Base-by-base conservation (phyloP, 2,888 invertebrate genomes). In the Meteorus cinctellus region DNA sequence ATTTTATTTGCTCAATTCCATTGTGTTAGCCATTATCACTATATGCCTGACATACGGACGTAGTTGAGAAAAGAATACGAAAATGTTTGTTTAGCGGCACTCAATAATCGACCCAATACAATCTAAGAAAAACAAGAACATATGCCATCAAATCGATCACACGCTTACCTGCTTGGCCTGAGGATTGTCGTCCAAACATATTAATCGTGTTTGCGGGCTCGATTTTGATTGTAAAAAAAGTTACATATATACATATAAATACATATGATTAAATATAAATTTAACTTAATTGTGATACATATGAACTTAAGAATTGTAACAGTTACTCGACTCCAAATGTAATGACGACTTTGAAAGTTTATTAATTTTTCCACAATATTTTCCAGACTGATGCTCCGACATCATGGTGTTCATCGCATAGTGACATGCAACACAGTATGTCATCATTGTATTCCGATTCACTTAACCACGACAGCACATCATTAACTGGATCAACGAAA, bases 381-480 rank as follows among this genome's bases (percentile, higher is more conserved):
- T 87, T 86, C 72, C 84, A 86, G 86, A 84, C 85, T 76, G 87
- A 88, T 79, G 86, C 87, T 60, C 87, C 88, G 62, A 87, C 86
- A 65, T 89, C 89, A 29, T 89, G 89, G 89, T 85, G 88, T 68
- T 88, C 88, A n/a, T 85, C 85, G 41, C 84, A 81, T 69, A 84
- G 82, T 81, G 83, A 84, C 76, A 86, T 86, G 67, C 85, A 84
- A 27, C 86, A 85, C 80, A 86, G 86, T 77, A 87, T 87, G n/a
- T 83, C 85, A 8, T 89, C 89, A 16, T 81, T 89, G 67, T 91
- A 90, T 82, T 90, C 90, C 36, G 92, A 92, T 82, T 92, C 92
- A 1, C 83, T 92, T 84, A 91, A 92, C 89, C 91, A 90, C 65
- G 90, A 90, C 82, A 91, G 90, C 0, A 87, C 87, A 48, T 87